Conservation (phyloP, 2,113 vertebrate species). For the Apodemus speciosus region DNA sequence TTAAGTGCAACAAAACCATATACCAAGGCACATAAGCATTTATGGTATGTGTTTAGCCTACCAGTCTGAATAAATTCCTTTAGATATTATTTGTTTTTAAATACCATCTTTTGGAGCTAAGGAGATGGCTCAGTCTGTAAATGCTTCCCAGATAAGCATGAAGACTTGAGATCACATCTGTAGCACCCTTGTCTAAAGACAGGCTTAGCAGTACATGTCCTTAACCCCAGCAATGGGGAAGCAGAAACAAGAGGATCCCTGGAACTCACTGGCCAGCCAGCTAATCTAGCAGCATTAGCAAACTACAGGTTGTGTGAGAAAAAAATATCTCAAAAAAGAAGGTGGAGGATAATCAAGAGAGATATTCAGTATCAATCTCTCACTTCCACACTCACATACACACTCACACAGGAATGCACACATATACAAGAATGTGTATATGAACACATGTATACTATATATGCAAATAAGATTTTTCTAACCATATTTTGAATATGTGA, state of each 20-base stretch:
- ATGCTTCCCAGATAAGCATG: not conserved
- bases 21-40: not conserved
- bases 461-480: not conserved
- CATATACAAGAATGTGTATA: not conserved
- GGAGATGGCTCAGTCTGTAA: not conserved
- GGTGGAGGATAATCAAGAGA: not conserved
- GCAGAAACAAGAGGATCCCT: no score
- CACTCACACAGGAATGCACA: not conserved
- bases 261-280: not conserved
- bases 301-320: not conserved
- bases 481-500: not conserved
- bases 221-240: not conserved
- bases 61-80: not conserved
- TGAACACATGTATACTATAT: not conserved
- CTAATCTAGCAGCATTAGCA: not conserved
- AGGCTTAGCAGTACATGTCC: not conserved
- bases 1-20: not conserved
- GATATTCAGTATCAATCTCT: not conserved
- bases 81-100: constrained; percentile 27
- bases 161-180: not conserved
- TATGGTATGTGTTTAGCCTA: not conserved
- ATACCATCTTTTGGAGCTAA: not conserved
- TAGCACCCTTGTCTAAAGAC: not conserved
- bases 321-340: not conserved
- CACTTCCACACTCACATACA: not conserved